These are phyloP conservation scores for Salmo trutta DNA, from an alignment of 2,797 vertebrate species.

Conservation along the genomic window DNA sequence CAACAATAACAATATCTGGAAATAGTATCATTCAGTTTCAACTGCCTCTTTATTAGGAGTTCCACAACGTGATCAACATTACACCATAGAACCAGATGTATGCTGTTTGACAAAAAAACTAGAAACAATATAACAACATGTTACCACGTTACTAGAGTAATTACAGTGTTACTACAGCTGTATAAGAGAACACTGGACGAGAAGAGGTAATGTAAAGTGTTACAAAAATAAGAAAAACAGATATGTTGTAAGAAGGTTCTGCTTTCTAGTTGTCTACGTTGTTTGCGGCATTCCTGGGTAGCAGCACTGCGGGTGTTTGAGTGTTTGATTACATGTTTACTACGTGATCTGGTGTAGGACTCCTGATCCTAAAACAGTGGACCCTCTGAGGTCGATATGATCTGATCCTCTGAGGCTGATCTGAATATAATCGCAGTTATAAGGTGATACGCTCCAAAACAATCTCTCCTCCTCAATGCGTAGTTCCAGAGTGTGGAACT, in stretches of 20 bases:
- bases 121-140: too few species aligned
- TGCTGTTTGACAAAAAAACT: too few species aligned
- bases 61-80: too few species aligned
- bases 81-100: too few species aligned
- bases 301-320: not conserved
- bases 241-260: not conserved
- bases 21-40: too few species aligned
- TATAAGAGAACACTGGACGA: not conserved
- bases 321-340: slow-evolving; percentile 26
- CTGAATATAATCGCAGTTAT: slow-evolving; percentile 27
- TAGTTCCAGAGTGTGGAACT: slow-evolving; percentile 68
- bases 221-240: not conserved
- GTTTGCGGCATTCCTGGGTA: not conserved
- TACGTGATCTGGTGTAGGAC: not conserved
- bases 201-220: not conserved
- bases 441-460: slow-evolving; percentile 52
- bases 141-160: not conserved
- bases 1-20: too few species aligned
- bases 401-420: not conserved
- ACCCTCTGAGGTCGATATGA: slow-evolving; percentile 8
- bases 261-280: not conserved
- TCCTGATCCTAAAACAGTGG: slow-evolving; percentile 19
- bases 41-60: too few species aligned
- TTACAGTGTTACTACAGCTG: not conserved
- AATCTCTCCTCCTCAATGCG: slow-evolving; percentile 73